phyloP scores from a whole-genome alignment of 2,113 vertebrate species.

The Guaruba guarouba region DNA sequence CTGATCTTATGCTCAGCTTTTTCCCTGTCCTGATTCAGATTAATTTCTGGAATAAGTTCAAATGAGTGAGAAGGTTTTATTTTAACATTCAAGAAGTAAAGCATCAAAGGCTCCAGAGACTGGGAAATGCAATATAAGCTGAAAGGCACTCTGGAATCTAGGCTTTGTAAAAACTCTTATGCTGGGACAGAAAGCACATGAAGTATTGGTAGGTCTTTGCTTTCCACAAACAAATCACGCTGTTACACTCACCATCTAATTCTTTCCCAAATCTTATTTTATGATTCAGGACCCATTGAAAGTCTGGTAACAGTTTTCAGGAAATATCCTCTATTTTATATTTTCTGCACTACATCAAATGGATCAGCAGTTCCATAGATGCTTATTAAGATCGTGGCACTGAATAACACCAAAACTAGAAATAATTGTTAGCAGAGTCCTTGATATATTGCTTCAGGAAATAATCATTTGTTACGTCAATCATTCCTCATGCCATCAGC shows the following conservation, averaged over 20 bases:
- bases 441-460: constrained; percentile 26
- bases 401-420: neutral
- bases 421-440: neutral
- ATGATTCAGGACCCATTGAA: neutral
- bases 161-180: neutral
- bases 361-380: neutral
- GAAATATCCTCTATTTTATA: neutral
- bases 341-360: neutral
- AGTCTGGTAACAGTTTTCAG: neutral
- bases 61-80: neutral
- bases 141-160: neutral
- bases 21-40: neutral
- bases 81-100: neutral
- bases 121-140: neutral
- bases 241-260: neutral
- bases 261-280: neutral
- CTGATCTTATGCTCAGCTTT: neutral
- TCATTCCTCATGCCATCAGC: neutral
- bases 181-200: neutral
- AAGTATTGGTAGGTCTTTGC: neutral
- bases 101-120: neutral
- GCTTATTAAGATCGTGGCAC: neutral
- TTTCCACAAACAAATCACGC: neutral
- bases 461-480: constrained; percentile 30
- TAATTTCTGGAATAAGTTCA: neutral